Evolutionary conservation across 2,888 invertebrate genomes (phyloP), one percentile per base, ranked within the genome.

Genomic region (Spodoptera exigua): DNA sequence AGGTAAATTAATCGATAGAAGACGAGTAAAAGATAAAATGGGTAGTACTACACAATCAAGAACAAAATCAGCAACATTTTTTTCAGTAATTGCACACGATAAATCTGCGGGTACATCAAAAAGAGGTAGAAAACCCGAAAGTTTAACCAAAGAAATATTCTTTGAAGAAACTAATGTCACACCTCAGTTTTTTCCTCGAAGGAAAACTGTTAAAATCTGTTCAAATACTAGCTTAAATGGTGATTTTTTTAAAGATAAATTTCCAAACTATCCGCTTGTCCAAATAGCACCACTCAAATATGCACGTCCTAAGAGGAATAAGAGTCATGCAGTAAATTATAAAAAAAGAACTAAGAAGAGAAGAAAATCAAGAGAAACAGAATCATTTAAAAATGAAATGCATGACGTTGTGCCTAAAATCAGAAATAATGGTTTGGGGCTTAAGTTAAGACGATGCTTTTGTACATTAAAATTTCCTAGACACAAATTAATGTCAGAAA

Each of bases 161-260:
- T 0, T 17, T 17, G 18, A 41, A 32, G 41, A 53, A 27, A n/a
- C n/a, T n/a, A 18, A 12, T 13, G 10, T 39, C 34, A 41, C 3
- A 4, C 2, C 39, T 12, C 4, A 13, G 14, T 21, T 4, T 2
- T 36, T 41, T 35, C 14, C 58, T 0, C 37, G 55, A 13, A 67
- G 67, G 54, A 70, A 81, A 63, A 64, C 75, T 3, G 78, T 81
- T 10, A 66, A 47, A 48, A 78, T 83, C 53, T 71, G 79, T 37
- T 84, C 83, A 3, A 79, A 61, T 47, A 76, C 83, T 65, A 82
- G 79, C 65, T 84, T 85, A 40, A 62, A 76, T 55, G 57, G 84
- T n/a, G 83, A 85, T 58, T 83, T 84, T 71, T 79, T 65, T 61
- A 84, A 81, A 71, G 64, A 81, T n/a, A 60, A 54, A 16, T 11